Conservation (phyloP, 2,797 vertebrate genomes). For the Crax fasciolata region DNA sequence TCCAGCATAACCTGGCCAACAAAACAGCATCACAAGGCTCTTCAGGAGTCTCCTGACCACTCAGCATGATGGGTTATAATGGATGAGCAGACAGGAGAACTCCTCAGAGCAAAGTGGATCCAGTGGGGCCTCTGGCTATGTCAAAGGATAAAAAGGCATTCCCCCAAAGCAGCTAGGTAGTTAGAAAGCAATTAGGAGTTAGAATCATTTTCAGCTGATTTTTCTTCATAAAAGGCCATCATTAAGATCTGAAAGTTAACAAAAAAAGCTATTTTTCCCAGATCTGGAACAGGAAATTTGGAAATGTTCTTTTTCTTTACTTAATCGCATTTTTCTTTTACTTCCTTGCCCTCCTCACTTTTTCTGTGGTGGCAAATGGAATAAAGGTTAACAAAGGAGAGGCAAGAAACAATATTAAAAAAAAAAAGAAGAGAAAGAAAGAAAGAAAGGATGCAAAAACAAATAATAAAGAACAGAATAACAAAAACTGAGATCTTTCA, state of each 20-base stretch:
- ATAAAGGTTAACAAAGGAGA: not conserved
- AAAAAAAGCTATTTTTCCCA: not conserved
- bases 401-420: not conserved
- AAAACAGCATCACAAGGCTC: not conserved
- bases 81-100: not conserved
- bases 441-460: not conserved
- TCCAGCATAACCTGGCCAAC: not conserved
- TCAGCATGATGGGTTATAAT: not conserved
- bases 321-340: not conserved
- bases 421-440: not conserved
- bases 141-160: not conserved
- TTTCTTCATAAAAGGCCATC: not conserved
- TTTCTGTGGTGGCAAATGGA: not conserved
- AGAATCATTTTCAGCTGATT: not conserved
- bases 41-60: not conserved
- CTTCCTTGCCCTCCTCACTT: not conserved
- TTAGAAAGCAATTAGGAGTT: not conserved
- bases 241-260: not conserved
- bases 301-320: not conserved
- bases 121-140: not conserved
- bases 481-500: constrained; percentile 53
- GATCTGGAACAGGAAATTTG: not conserved
- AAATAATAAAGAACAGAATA: constrained; percentile 15
- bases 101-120: not conserved
- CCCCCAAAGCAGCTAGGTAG: not conserved